Percentiles rank a stretch among this genome's conserved stretches.
phyloP scores from a whole-genome alignment of 2,888 invertebrate genomes.

The Thera obeliscata region DNA sequence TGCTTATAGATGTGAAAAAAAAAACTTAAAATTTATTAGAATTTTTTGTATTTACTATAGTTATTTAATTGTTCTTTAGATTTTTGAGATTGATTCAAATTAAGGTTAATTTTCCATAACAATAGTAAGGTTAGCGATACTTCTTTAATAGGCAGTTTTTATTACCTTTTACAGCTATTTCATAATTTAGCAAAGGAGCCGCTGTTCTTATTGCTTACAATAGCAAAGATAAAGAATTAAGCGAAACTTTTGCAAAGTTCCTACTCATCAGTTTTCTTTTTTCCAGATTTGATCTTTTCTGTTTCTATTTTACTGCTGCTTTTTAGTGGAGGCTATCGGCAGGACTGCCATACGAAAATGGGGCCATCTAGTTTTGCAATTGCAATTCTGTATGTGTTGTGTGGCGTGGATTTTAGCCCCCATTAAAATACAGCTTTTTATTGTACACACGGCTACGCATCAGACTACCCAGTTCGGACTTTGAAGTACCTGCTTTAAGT shows the following conservation, averaged over 20 bases:
- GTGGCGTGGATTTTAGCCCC: conserved; percentile 26
- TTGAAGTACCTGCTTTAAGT: too few species aligned
- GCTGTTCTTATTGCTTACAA: not conserved
- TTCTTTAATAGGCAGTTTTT: too few species aligned
- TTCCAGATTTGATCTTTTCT: conserved; percentile 45
- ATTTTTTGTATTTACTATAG: too few species aligned
- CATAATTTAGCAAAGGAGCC: not conserved
- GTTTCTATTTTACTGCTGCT: conserved; percentile 36
- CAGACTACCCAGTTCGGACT: too few species aligned
- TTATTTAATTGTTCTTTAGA: too few species aligned
- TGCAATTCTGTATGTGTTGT: conserved; percentile 15
- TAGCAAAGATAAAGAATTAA: not conserved
- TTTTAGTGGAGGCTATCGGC: conserved; percentile 28
- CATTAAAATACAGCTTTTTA: conserved; percentile 27
- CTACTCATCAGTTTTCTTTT: conserved; percentile 41
- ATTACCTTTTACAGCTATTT: not conserved
- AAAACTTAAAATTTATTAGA: too few species aligned
- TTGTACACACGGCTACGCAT: conserved; percentile 25
- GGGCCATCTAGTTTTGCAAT: conserved; percentile 23
- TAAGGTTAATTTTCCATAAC: too few species aligned
- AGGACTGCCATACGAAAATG: conserved; percentile 1
- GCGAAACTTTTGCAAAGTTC: conserved; percentile 18
- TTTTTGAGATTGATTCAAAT: too few species aligned
- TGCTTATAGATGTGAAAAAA: conserved; percentile 16
- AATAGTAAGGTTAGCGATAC: too few species aligned